These are phyloP conservation scores for Polydrusus pterygomalis DNA, from an alignment of 2,888 invertebrate genomes.

Conservation along the genomic window DNA sequence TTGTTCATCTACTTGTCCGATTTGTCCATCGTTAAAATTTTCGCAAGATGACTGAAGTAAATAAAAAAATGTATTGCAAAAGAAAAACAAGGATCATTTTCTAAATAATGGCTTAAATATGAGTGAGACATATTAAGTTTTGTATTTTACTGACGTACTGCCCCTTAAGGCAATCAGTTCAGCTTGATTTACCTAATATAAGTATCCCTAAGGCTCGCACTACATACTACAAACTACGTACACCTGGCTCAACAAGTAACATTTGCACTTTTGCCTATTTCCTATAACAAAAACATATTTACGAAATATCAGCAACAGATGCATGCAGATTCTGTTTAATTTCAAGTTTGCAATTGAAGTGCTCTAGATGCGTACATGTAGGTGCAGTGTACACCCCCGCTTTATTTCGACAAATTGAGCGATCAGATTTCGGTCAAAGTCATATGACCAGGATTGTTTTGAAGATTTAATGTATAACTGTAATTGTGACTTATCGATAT, in stretches of 20 bases:
- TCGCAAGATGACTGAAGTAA: no score
- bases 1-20: neutral
- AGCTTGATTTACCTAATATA: slow-evolving; percentile 22
- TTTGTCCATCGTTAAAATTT: no score
- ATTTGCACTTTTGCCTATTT: slow-evolving; percentile 14
- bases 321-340: neutral
- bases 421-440: no score
- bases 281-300: neutral
- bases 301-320: no score
- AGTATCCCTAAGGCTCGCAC: slow-evolving; percentile 22
- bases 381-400: no score
- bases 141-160: slow-evolving; percentile 23
- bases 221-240: slow-evolving; percentile 23
- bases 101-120: slow-evolving; percentile 8
- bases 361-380: neutral
- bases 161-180: slow-evolving; percentile 17
- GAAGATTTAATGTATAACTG: no score
- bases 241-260: slow-evolving; percentile 14
- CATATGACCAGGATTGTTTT: no score
- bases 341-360: slow-evolving; percentile 1
- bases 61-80: neutral
- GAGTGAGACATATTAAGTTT: slow-evolving; percentile 27
- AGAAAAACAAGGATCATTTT: neutral
- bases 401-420: no score
- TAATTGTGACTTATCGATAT: no score